Conservation (phyloP, 2,797 vertebrate species). For the Leucoraja ocellata region DNA sequence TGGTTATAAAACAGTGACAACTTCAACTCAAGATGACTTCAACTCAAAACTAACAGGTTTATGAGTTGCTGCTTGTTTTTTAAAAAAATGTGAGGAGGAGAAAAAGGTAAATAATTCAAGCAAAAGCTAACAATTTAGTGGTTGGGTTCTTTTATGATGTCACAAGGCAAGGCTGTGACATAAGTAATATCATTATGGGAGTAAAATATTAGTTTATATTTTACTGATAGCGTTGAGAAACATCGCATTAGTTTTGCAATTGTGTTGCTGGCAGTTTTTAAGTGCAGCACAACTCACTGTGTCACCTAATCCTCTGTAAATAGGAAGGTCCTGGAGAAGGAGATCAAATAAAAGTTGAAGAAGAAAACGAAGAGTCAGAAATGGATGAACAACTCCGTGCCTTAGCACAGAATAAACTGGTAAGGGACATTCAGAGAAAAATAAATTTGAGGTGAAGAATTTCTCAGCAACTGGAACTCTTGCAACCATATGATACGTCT, state of each 20-base stretch:
- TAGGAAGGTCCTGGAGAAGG: slow-evolving; percentile 51
- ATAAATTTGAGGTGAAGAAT: neutral
- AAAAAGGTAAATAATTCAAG: neutral
- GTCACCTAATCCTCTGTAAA: neutral
- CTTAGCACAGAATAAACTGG: slow-evolving; percentile 65
- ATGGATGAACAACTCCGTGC: slow-evolving; percentile 68
- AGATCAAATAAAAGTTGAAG: slow-evolving; percentile 72
- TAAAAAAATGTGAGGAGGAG: neutral
- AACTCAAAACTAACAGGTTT: neutral
- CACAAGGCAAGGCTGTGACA: slow-evolving; percentile 34
- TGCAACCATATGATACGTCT: slow-evolving; percentile 22
- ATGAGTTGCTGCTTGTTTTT: neutral
- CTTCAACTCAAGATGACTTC: neutral
- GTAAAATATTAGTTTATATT: neutral
- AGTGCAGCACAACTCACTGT: neutral
- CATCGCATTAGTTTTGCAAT: neutral
- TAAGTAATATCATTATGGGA: neutral
- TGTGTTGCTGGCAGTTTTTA: neutral
- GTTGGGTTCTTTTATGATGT: slow-evolving; percentile 18
- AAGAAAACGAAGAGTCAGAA: slow-evolving; percentile 73
- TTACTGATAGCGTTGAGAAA: neutral
- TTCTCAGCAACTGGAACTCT: neutral
- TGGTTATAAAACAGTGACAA: neutral
- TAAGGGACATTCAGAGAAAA: slow-evolving; percentile 49
- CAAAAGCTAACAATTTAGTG: neutral